A percentile compares a stretch with the other conserved stretches of the same genome.
Evolutionary conservation across 2,888 invertebrate genomes (phyloP).

Genomic region (Trichogramma dendrolimi): DNA sequence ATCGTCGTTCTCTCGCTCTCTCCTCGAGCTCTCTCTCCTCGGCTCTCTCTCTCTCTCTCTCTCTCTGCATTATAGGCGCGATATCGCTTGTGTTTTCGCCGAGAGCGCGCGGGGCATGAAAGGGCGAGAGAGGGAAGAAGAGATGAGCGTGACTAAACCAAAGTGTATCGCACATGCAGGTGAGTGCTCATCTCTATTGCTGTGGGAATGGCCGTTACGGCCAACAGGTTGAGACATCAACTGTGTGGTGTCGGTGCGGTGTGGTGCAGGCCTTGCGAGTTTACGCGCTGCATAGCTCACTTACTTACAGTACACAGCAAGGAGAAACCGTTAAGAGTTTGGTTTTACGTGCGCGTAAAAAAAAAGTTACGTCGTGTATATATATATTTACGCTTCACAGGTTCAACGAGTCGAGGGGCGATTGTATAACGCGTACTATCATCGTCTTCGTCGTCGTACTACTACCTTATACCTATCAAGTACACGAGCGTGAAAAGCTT

Average conservation of each 20-base stretch:
- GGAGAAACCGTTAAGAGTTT: conserved; percentile 22
- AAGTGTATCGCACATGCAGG: conserved; percentile 43
- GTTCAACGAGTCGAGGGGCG: too few species aligned
- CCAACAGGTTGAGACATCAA: conserved; percentile 41
- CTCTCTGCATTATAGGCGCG: too few species aligned
- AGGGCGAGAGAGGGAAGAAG: conserved; percentile 22
- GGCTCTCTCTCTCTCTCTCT: too few species aligned
- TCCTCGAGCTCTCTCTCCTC: too few species aligned
- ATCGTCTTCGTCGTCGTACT: neutral
- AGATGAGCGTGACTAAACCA: conserved; percentile 24
- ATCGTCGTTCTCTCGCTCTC: conserved; percentile 28
- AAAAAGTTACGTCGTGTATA: neutral
- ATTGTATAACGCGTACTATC: neutral
- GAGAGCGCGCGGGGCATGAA: neutral
- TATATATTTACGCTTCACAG: too few species aligned
- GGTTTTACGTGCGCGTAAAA: conserved; percentile 8
- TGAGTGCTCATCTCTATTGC: conserved; percentile 33
- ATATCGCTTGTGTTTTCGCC: too few species aligned
- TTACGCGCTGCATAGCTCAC: too few species aligned
- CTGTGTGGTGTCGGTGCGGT: neutral
- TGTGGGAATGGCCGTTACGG: conserved; percentile 50
- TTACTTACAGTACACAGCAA: neutral
- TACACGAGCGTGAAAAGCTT: neutral
- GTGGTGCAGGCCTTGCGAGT: neutral
- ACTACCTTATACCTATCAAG: conserved; percentile 17